Evolutionary conservation across 2,113 vertebrate genomes (phyloP).

Genomic region (Catharus fuscescens): DNA sequence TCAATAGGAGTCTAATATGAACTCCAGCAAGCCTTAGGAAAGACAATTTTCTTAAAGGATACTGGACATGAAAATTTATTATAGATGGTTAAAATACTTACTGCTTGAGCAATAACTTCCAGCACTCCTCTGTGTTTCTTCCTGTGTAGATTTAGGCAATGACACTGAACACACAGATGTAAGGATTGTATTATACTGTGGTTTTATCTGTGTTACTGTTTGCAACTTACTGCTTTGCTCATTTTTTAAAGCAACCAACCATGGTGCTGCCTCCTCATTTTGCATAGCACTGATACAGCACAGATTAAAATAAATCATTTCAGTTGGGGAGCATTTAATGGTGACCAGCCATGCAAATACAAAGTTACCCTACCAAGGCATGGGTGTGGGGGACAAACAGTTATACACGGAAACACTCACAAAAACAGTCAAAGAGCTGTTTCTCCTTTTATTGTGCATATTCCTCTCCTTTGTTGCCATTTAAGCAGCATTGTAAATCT

Average conservation of each 20-base stretch:
- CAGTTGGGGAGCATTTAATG: background rate
- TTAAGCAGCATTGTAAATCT: background rate
- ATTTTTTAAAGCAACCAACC: background rate
- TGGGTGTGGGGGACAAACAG: background rate
- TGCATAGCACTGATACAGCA: background rate
- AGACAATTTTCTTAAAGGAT: background rate
- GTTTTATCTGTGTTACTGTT: background rate
- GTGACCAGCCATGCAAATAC: background rate
- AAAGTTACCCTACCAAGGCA: background rate
- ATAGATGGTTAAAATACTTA: background rate
- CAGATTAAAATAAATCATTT: background rate
- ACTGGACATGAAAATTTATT: background rate
- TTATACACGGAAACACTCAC: background rate
- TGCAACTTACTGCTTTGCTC: background rate
- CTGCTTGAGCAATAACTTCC: background rate
- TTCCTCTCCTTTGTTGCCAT: background rate
- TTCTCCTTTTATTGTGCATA: background rate
- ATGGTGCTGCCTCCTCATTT: background rate
- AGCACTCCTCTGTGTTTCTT: background rate
- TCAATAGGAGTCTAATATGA: background rate
- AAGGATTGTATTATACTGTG: background rate
- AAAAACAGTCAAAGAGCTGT: background rate
- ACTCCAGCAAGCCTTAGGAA: background rate
- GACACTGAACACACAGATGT: background rate
- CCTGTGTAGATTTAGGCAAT: background rate